Evolutionary conservation across 2,113 vertebrate genomes (phyloP).

Genomic region (Erinaceus europaeus): DNA sequence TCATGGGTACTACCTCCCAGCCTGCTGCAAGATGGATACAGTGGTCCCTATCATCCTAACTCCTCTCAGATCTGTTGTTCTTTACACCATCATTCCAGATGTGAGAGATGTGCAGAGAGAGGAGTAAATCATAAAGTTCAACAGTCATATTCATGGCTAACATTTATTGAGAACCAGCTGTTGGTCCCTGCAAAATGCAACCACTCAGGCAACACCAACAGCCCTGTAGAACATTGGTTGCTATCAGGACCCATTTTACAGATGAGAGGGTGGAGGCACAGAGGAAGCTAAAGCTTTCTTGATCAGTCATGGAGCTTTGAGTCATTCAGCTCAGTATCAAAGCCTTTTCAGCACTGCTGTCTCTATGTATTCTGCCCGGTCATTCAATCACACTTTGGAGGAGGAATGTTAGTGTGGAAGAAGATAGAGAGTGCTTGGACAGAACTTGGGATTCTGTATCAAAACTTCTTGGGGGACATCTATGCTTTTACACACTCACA

Average conservation of each 20-base stretch:
- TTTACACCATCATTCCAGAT: background rate
- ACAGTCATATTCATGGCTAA: background rate
- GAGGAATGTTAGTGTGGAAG: background rate
- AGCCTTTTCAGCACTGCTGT: background rate
- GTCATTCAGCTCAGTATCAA: background rate
- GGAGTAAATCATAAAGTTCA: constrained; percentile 28
- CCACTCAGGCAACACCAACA: background rate
- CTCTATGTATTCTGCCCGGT: background rate
- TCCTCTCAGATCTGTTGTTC: constrained; percentile 6
- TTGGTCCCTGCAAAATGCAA: background rate
- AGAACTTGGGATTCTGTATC: background rate
- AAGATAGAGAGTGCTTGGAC: background rate
- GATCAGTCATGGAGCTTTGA: background rate
- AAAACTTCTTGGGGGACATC: background rate
- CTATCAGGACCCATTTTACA: background rate
- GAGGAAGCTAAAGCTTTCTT: background rate
- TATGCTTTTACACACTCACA: background rate
- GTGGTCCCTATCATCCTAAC: background rate
- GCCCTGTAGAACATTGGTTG: background rate
- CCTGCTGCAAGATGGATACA: background rate
- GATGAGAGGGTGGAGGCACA: background rate
- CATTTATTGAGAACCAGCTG: background rate
- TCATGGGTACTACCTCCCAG: background rate
- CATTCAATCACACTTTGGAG: background rate
- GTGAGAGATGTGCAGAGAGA: constrained; percentile 1